Evolutionary conservation across 2,797 vertebrate species (phyloP).

Genomic region (Enteromius unitaeniatus): DNA sequence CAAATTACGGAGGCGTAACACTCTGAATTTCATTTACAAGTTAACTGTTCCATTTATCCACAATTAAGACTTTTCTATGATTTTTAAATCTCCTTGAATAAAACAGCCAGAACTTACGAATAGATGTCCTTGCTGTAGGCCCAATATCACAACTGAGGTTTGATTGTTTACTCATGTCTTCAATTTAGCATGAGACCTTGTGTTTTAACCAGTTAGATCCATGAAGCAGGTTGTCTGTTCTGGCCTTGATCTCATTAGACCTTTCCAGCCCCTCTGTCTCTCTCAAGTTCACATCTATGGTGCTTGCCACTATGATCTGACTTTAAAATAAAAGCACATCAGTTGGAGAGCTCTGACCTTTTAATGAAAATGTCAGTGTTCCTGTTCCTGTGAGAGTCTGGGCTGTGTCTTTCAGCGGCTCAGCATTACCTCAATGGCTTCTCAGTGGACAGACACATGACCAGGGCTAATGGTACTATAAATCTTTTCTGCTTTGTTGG

Average conservation of each 20-base stretch:
- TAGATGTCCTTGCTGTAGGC: conserved; percentile 25
- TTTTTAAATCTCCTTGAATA: conserved; percentile 43
- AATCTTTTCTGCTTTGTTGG: background rate
- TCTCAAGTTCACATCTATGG: conserved; percentile 39
- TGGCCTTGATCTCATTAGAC: conserved; percentile 74
- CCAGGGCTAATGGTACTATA: conserved; percentile 10
- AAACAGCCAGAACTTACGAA: conserved; percentile 29
- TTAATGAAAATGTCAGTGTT: conserved; percentile 84
- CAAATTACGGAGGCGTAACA: conserved; percentile 78
- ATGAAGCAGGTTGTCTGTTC: conserved; percentile 31
- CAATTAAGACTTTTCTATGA: conserved; percentile 71
- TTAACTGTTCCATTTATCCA: conserved; percentile 74
- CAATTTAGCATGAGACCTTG: conserved; percentile 1
- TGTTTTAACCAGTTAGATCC: conserved; percentile 30
- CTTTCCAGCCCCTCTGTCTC: conserved; percentile 35
- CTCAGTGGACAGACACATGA: conserved; percentile 45
- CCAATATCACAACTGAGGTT: conserved; percentile 65
- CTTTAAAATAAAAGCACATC: conserved; percentile 77
- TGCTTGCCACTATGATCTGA: conserved; percentile 51
- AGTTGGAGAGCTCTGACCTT: conserved; percentile 79
- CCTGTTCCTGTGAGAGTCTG: conserved; percentile 67
- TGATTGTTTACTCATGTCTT: conserved; percentile 68
- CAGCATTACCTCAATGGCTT: conserved; percentile 24
- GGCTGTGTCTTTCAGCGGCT: conserved; percentile 14
- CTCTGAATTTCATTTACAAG: conserved; percentile 75